A percentile compares a stretch with the other conserved stretches of the same genome.
Evolutionary conservation across 2,113 vertebrate genomes (phyloP).

Genomic region (Edolisoma coerulescens): DNA sequence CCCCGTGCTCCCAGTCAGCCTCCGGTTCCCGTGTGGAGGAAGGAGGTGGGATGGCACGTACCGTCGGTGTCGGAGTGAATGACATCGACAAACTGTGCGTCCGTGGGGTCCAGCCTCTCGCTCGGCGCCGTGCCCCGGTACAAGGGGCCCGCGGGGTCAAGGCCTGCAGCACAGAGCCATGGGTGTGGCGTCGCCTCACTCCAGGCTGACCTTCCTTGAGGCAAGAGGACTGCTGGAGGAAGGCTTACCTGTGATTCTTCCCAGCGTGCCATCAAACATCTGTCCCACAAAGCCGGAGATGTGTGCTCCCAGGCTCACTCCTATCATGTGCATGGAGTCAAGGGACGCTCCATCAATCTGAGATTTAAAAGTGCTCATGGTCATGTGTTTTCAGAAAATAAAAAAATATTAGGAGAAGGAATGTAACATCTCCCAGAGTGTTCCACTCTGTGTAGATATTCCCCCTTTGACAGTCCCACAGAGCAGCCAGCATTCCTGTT

Average conservation of each 20-base stretch:
- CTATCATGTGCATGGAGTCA: conserved; percentile 84
- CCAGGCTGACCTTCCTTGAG: rapidly evolving
- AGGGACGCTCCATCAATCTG: conserved; percentile 83
- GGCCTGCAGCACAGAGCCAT: conserved; percentile 69
- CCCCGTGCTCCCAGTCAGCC: neutral
- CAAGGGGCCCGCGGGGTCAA: conserved; percentile 90
- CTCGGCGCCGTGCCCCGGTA: conserved; percentile 74
- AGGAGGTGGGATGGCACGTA: conserved; percentile 32
- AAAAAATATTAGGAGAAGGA: neutral
- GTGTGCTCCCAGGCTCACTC: conserved; percentile 92
- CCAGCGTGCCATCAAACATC: conserved; percentile 81
- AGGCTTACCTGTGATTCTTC: conserved; percentile 88
- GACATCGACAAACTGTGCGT: conserved; percentile 90
- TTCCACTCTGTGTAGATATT: neutral
- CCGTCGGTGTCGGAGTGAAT: conserved; percentile 90
- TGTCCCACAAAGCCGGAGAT: conserved; percentile 89
- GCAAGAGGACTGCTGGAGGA: neutral
- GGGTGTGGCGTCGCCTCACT: rapidly evolving
- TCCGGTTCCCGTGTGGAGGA: neutral
- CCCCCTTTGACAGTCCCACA: neutral
- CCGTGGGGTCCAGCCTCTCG: conserved; percentile 83
- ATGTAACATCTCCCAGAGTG: neutral
- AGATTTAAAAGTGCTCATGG: neutral
- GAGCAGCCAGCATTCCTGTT: neutral
- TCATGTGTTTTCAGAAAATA: neutral